Percentiles rank a stretch among this genome's conserved stretches.
These are phyloP conservation scores for Eupsittula cactorum DNA, from an alignment of 2,113 vertebrate genomes.

Conservation along the genomic window DNA sequence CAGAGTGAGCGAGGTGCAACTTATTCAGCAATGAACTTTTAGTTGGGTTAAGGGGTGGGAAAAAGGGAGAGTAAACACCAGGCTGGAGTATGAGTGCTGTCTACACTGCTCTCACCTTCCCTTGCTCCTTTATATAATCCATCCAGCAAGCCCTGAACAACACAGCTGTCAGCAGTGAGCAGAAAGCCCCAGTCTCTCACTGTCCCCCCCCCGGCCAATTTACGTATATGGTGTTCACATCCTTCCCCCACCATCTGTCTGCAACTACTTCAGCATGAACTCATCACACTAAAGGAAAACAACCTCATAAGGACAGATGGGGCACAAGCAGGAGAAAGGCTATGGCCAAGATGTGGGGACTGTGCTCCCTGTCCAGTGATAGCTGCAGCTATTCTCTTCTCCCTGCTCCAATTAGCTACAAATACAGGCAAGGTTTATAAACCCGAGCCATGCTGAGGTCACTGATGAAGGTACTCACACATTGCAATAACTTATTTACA, in stretches of 20 bases:
- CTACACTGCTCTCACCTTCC: background rate
- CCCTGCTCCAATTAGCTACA: background rate
- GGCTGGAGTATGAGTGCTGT: rapidly evolving
- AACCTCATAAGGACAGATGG: background rate
- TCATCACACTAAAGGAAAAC: background rate
- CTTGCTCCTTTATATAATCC: background rate
- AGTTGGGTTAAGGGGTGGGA: background rate
- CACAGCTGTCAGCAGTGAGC: rapidly evolving
- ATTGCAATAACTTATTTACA: background rate
- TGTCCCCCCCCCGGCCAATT: rapidly evolving
- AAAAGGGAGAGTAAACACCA: background rate
- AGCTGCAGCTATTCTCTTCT: background rate
- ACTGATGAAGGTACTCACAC: background rate
- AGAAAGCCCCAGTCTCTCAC: background rate
- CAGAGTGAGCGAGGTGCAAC: rapidly evolving
- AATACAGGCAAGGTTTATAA: background rate
- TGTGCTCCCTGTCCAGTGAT: background rate
- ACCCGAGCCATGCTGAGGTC: rapidly evolving
- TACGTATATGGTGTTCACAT: background rate
- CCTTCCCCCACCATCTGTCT: background rate
- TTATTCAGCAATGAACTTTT: background rate
- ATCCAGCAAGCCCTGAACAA: background rate
- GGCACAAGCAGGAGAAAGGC: background rate
- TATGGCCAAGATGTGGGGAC: rapidly evolving
- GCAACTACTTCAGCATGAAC: background rate